Evolutionary conservation across 2,113 vertebrate species (phyloP).

Genomic region (Phaethornis superciliosus): DNA sequence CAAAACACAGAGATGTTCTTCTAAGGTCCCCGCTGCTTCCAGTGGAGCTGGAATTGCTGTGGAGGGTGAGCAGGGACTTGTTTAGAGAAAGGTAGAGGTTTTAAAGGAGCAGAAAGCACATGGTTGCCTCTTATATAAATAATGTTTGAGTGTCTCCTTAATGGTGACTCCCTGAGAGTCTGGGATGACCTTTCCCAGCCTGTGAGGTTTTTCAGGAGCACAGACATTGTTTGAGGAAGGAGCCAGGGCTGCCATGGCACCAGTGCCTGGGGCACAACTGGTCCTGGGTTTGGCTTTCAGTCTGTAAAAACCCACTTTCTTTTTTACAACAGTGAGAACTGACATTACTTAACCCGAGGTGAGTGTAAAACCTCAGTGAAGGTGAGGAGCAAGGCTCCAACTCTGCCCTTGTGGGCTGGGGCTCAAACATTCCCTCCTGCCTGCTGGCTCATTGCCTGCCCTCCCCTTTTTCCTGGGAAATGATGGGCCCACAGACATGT

Average conservation of each 20-base stretch:
- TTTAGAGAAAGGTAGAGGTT: not conserved
- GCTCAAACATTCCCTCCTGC: not conserved
- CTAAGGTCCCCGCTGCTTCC: not conserved
- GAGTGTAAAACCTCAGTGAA: not conserved
- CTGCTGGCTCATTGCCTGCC: not conserved
- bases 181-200: not conserved
- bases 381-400: not conserved
- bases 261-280: not conserved
- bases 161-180: not conserved
- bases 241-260: not conserved
- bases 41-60: not conserved
- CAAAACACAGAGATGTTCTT: not conserved
- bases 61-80: not conserved
- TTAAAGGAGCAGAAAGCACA: not conserved
- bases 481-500: not conserved
- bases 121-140: not conserved
- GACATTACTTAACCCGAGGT: not conserved
- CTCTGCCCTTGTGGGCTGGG: not conserved
- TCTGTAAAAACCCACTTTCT: slow-evolving; percentile 48
- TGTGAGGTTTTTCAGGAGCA: not conserved
- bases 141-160: not conserved
- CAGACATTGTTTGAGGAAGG: not conserved
- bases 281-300: not conserved
- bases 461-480: slow-evolving; percentile 8
- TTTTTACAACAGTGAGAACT: slow-evolving; percentile 40